Percentiles rank a stretch among this genome's conserved stretches.
Conservation (phyloP, 2,888 invertebrate genomes). For the Acronicta alni region DNA sequence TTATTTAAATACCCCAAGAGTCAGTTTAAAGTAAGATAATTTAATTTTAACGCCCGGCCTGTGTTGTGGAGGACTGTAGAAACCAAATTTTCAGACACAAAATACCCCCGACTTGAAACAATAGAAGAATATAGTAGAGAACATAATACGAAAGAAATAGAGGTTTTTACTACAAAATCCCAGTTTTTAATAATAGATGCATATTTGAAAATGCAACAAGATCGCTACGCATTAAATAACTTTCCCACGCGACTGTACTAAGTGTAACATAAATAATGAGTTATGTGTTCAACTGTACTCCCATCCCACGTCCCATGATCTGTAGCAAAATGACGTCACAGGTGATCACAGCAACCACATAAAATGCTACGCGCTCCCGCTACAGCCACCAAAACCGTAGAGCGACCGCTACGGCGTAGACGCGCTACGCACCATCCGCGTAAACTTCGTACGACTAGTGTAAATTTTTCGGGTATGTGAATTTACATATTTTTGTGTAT, state of each 20-base stretch:
- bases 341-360: constrained; percentile 62
- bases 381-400: constrained; percentile 77
- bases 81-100: too few relatives aligned
- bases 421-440: constrained; percentile 73
- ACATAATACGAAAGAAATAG: neutral
- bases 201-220: neutral
- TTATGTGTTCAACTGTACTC: constrained; percentile 67
- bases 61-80: too few relatives aligned
- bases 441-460: constrained; percentile 61
- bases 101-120: too few relatives aligned
- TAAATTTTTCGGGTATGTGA: constrained; percentile 48
- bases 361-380: constrained; percentile 74
- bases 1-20: too few relatives aligned
- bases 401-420: constrained; percentile 79
- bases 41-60: too few relatives aligned
- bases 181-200: neutral
- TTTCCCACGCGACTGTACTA: constrained; percentile 36
- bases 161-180: neutral
- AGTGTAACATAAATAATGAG: constrained; percentile 28
- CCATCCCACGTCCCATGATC: constrained; percentile 76
- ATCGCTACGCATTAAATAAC: neutral
- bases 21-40: too few relatives aligned
- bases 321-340: constrained; percentile 81
- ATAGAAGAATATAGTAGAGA: too few relatives aligned
- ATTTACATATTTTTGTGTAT: constrained; percentile 30